Conservation (phyloP, 2,797 vertebrate species). For the Morelia viridis region DNA sequence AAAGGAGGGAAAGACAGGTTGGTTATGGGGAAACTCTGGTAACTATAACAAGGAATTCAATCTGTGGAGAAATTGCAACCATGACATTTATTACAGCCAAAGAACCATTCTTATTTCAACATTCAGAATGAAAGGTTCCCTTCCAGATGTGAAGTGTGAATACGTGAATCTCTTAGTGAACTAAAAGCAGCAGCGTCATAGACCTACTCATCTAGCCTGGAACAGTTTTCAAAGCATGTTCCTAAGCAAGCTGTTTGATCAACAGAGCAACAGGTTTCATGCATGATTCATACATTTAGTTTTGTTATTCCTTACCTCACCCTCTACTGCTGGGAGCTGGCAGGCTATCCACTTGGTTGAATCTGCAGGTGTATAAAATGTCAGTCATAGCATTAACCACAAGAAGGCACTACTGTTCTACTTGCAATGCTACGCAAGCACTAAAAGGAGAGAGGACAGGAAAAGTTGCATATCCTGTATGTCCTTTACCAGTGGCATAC, state of each 20-base stretch:
- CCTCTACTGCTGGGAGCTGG: conserved; percentile 58
- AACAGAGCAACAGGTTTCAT: conserved; percentile 69
- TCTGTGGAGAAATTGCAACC: too few relatives aligned
- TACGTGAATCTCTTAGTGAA: background rate
- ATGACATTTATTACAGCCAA: background rate
- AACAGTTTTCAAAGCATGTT: conserved; percentile 70
- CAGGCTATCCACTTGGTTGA: conserved; percentile 70
- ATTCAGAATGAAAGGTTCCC: background rate
- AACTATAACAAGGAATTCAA: background rate
- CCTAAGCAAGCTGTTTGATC: conserved; percentile 72
- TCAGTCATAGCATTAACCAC: conserved; percentile 53
- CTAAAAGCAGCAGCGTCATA: background rate
- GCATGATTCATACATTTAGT: conserved; percentile 69
- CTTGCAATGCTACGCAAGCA: background rate
- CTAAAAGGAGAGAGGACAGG: background rate
- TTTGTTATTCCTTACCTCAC: conserved; percentile 72
- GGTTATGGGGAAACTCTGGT: background rate
- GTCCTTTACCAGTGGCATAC: background rate
- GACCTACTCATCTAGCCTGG: conserved; percentile 55
- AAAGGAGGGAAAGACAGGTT: background rate
- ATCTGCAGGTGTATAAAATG: conserved; percentile 66
- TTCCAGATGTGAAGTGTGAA: background rate
- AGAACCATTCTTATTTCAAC: background rate
- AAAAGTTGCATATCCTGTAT: background rate
- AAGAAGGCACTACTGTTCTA: conserved; percentile 51